Evolutionary conservation across 2,888 invertebrate species (phyloP).

Genomic region (Morpho achilles): DNA sequence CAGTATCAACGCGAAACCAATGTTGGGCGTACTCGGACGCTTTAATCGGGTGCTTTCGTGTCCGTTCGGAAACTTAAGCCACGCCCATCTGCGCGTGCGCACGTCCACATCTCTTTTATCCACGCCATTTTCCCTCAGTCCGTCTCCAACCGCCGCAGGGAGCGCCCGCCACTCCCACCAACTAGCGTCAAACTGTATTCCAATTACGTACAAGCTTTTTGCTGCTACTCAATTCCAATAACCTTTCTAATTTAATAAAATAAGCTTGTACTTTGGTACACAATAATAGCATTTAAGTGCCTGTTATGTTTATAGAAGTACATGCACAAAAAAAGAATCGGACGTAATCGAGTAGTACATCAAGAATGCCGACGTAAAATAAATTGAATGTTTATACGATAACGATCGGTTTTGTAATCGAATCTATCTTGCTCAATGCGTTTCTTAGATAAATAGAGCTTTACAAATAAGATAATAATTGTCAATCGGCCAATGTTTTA

Average conservation of each 20-base stretch:
- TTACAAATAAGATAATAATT: conserved; percentile 1
- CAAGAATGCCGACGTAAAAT: conserved; percentile 11
- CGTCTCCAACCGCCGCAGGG: conserved; percentile 43
- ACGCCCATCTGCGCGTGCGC: conserved; percentile 57
- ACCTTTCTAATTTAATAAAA: conserved; percentile 52
- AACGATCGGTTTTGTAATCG: conserved; percentile 9
- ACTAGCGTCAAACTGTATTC: conserved; percentile 62
- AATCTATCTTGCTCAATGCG: conserved; percentile 4
- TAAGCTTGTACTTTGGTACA: conserved; percentile 4
- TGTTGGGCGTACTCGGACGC: conserved; percentile 67
- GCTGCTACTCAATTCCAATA: conserved; percentile 59
- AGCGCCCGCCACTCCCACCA: conserved; percentile 62
- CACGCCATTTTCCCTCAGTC: conserved; percentile 34
- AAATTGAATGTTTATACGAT: conserved; percentile 13
- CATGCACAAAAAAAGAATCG: background rate
- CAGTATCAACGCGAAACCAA: conserved; percentile 40
- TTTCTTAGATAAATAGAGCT: background rate
- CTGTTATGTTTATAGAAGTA: background rate
- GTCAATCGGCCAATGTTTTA: background rate
- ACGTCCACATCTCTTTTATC: conserved; percentile 43
- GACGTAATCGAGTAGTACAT: conserved; percentile 11
- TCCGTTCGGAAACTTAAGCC: conserved; percentile 47
- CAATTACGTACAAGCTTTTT: conserved; percentile 72
- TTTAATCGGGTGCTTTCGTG: conserved; percentile 56
- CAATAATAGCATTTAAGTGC: conserved; percentile 1